Evolutionary conservation across 1,140 invertebrate genomes (phyloP).

Genomic region (Drosophila ficusphila): DNA sequence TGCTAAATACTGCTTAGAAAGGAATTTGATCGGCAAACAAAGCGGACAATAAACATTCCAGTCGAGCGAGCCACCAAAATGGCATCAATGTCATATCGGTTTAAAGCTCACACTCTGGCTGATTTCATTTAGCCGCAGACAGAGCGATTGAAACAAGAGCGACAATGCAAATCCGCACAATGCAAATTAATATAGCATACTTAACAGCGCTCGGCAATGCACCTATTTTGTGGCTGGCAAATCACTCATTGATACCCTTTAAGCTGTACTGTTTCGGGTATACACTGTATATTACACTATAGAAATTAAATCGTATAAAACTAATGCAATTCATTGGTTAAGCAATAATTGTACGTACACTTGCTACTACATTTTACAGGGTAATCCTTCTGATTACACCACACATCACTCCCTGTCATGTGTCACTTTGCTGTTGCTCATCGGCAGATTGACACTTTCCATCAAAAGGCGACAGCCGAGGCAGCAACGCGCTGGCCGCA

Average conservation of each 20-base stretch:
- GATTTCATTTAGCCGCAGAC: slow-evolving; percentile 55
- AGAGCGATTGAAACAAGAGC: slow-evolving; percentile 31
- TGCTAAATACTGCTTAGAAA: slow-evolving; percentile 11
- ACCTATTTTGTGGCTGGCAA: slow-evolving; percentile 59
- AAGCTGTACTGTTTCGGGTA: too few relatives aligned
- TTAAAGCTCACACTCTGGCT: slow-evolving; percentile 1
- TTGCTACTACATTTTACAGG: neutral
- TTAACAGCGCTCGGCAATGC: slow-evolving; percentile 44
- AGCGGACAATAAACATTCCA: slow-evolving; percentile 39
- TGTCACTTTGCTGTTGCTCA: slow-evolving; percentile 16
- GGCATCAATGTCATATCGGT: slow-evolving; percentile 30
- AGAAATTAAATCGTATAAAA: too few relatives aligned
- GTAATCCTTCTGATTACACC: neutral
- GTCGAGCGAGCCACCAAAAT: slow-evolving; percentile 20
- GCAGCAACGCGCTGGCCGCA: slow-evolving; percentile 52
- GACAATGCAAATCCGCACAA: slow-evolving; percentile 51
- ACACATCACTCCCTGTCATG: neutral
- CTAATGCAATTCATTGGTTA: too few relatives aligned
- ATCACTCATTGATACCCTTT: slow-evolving; percentile 24
- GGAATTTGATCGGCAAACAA: slow-evolving; percentile 25
- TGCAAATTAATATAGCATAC: slow-evolving; percentile 80
- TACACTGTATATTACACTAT: too few relatives aligned
- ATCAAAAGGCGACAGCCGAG: slow-evolving; percentile 59
- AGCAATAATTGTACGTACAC: too few relatives aligned
- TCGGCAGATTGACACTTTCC: slow-evolving; percentile 59